A percentile compares a stretch with the other conserved stretches of the same genome.
phyloP scores from a whole-genome alignment of 2,888 invertebrate genomes.

The Alsophila aescularia region DNA sequence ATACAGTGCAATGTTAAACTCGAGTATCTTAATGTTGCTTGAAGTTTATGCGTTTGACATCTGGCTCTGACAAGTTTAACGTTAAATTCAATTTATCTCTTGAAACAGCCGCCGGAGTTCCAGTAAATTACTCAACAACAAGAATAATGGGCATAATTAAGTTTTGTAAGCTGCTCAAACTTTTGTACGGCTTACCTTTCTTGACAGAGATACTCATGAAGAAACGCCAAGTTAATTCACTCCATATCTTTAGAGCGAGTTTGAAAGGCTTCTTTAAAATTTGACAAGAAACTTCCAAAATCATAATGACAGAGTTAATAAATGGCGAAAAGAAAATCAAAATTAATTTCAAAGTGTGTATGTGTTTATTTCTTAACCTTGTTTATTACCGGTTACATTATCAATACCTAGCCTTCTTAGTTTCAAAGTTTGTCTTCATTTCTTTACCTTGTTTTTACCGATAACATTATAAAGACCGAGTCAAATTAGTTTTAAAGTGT shows the following conservation, averaged over 20 bases:
- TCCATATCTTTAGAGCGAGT: neutral
- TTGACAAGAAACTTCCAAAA: neutral
- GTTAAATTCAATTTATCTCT: slow-evolving; percentile 52
- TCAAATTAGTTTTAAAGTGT: no score
- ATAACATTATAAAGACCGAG: no score
- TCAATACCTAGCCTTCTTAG: no score
- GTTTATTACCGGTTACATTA: no score
- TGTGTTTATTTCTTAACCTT: no score
- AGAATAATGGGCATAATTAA: slow-evolving; percentile 44
- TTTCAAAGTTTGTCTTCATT: no score
- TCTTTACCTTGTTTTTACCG: no score
- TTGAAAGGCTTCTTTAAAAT: neutral
- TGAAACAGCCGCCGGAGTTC: slow-evolving; percentile 41
- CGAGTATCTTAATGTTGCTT: slow-evolving; percentile 40
- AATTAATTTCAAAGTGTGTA: no score
- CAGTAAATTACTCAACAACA: slow-evolving; percentile 46
- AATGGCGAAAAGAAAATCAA: neutral
- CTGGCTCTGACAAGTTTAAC: slow-evolving; percentile 51
- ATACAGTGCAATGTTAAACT: slow-evolving; percentile 36
- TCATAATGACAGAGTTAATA: neutral
- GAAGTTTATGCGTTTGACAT: slow-evolving; percentile 49
- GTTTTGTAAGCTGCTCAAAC: slow-evolving; percentile 37
- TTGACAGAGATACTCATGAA: slow-evolving; percentile 28
- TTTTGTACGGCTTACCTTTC: slow-evolving; percentile 32
- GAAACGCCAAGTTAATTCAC: slow-evolving; percentile 14